Evolutionary conservation across 2,888 invertebrate species (phyloP).

Genomic region (Drosophila paranaensis): DNA sequence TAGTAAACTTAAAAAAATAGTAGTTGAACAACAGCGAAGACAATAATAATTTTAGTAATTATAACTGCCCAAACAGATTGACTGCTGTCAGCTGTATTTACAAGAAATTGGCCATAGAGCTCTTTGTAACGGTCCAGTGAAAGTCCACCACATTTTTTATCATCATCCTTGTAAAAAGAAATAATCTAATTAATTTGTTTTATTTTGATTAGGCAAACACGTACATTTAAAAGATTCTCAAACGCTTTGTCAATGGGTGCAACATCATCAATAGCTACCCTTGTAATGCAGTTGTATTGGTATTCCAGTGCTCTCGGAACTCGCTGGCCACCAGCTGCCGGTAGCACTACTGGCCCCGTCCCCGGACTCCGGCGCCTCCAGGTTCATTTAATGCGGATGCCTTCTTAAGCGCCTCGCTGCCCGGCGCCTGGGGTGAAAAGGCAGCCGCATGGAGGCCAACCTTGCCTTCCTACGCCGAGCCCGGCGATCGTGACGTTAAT

Average conservation of each 20-base stretch:
- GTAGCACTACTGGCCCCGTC: no score
- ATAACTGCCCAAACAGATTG: conserved; percentile 91
- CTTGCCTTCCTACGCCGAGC: no score
- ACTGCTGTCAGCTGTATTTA: conserved; percentile 91
- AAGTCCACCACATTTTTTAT: conserved; percentile 91
- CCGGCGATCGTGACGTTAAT: no score
- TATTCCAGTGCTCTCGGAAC: no score
- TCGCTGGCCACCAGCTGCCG: no score
- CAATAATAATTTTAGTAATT: conserved; percentile 72
- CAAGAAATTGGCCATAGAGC: conserved; percentile 92
- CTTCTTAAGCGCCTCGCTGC: no score
- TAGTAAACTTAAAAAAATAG: conserved; percentile 77
- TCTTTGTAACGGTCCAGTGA: conserved; percentile 92
- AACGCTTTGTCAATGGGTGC: conserved; percentile 91
- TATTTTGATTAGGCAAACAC: not conserved
- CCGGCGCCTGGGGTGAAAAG: no score
- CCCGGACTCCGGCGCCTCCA: no score
- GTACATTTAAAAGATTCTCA: conserved; percentile 90
- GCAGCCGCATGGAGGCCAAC: no score
- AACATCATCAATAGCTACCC: conserved; percentile 92
- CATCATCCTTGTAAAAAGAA: conserved; percentile 88
- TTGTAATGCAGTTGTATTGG: conserved; percentile 92
- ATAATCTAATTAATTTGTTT: not conserved
- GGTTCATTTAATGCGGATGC: no score
- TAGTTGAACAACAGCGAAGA: conserved; percentile 84